phyloP scores from a whole-genome alignment of 35 echinoderm and acorn worm species.

The Stichopus chloronotus region DNA sequence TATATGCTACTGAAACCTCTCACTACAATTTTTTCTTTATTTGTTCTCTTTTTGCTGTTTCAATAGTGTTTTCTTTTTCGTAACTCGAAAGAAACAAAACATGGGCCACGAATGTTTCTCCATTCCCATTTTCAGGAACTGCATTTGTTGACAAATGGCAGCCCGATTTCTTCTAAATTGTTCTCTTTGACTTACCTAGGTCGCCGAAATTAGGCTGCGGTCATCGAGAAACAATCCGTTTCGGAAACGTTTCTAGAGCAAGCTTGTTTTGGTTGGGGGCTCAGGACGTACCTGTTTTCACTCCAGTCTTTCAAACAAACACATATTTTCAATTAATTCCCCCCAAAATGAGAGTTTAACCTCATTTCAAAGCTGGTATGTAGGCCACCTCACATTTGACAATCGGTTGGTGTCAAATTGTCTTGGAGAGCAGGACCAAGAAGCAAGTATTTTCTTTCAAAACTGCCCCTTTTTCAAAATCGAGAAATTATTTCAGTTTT shows the following conservation, averaged over 20 bases:
- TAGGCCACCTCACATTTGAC: neutral
- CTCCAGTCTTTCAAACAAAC: neutral
- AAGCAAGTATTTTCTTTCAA: no score
- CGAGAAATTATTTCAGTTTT: no score
- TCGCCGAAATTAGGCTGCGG: slow-evolving; percentile 18
- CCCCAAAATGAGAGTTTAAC: slow-evolving; percentile 5
- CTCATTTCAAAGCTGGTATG: neutral
- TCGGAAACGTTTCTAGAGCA: slow-evolving; percentile 42
- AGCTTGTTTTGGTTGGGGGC: slow-evolving; percentile 21
- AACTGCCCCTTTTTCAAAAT: no score
- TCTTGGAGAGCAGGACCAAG: no score
- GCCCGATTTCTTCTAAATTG: neutral
- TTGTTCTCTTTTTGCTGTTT: neutral
- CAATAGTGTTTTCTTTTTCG: neutral
- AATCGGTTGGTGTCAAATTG: no score
- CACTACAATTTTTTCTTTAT: no score
- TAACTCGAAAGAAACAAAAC: neutral
- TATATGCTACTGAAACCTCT: no score
- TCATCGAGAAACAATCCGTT: slow-evolving; percentile 10
- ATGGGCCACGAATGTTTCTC: neutral
- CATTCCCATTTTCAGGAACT: neutral
- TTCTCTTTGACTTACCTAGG: neutral
- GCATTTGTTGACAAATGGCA: neutral
- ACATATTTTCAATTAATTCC: slow-evolving; percentile 19
- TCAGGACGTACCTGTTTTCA: slow-evolving; percentile 14